Evolutionary conservation across 1,140 invertebrate species (phyloP), one percentile per base, ranked within the genome.

Genomic region (Triops cancriformis): DNA sequence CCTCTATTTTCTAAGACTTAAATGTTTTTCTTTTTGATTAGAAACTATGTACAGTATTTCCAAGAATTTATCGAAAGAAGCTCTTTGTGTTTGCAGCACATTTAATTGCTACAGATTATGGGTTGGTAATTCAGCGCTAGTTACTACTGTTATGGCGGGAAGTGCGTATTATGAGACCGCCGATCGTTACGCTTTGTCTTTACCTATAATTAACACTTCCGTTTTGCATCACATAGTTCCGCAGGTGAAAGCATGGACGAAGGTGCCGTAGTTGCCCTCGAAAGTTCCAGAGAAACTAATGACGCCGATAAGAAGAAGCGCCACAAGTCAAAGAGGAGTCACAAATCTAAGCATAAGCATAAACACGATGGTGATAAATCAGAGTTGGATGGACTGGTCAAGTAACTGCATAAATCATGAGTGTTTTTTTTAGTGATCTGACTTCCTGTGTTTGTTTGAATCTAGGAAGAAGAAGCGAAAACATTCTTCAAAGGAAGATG

Each of bases 381-480:
- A 4, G 72, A 23, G 12, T 26, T 26, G 1, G 37, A 77, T 18
- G 11, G 14, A 1, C 9, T 14, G 7, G 23, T 23, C 41, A 74
- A 37, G 42, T 74, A 41, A 27, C 23, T 64, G 23, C 42, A 26
- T 23, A 37, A n/a, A 75, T 41, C 42, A 0, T 75, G 27, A 75
- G 11, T 18, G 9, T 75, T 37, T 41, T 26, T 18, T 23, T 18
- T 73, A 28, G 27, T 26, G n/a, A 74, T 27, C 27, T 31, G 7
- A 41, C 7, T 31, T 6, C 26, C n/a, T 41, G 6, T 12, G 18
- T 74, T 74, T 74, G n/a, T 26, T 6, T 31, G 12, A 23, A 18
- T 76, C n/a, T 23, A 76, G 75, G 12, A 76, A 76, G 23, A 78
- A 78, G 37, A 74, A 74, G 74, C 77, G 77, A 42, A 78, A 78